Percentiles rank a stretch among this genome's conserved stretches.
These are phyloP conservation scores for Dolichoris vasculosae DNA, from an alignment of 1,140 invertebrate genomes.

Conservation along the genomic window DNA sequence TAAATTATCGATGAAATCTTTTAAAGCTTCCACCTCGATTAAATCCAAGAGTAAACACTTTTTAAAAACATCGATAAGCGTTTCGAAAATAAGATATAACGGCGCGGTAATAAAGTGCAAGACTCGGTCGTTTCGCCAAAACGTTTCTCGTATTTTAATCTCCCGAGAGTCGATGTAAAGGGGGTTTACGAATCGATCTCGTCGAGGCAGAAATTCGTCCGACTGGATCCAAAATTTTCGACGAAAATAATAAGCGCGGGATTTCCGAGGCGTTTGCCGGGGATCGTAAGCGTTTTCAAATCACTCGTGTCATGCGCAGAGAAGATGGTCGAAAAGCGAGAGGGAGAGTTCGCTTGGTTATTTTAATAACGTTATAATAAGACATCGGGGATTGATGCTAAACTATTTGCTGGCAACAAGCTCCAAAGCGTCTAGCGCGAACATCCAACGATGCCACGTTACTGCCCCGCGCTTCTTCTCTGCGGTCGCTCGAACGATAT, in stretches of 20 bases:
- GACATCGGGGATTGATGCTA: constrained; percentile 74
- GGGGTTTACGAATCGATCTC: too few relatives aligned
- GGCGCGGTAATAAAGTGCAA: neutral
- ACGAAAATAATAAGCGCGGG: constrained; percentile 10
- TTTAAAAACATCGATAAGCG: neutral
- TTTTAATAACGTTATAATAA: constrained; percentile 76
- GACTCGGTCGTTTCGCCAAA: neutral
- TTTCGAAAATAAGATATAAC: neutral
- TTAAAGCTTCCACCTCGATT: neutral
- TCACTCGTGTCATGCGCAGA: constrained; percentile 42
- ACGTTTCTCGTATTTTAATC: neutral
- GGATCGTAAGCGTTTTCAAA: constrained; percentile 37
- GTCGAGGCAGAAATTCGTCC: constrained; percentile 6
- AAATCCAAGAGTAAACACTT: neutral
- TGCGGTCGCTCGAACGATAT: neutral
- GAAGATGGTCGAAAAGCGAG: neutral
- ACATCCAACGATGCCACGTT: constrained; percentile 47
- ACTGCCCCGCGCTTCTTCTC: constrained; percentile 14
- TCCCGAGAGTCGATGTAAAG: constrained; percentile 3
- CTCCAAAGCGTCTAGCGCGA: constrained; percentile 60
- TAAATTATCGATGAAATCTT: neutral
- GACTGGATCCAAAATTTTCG: constrained; percentile 8
- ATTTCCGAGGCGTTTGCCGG: neutral
- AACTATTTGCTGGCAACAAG: constrained; percentile 73
- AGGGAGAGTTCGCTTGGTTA: constrained; percentile 60